These are phyloP conservation scores for Leptopilina drosophilae DNA, from an alignment of 2,888 invertebrate species.

Conservation along the genomic window DNA sequence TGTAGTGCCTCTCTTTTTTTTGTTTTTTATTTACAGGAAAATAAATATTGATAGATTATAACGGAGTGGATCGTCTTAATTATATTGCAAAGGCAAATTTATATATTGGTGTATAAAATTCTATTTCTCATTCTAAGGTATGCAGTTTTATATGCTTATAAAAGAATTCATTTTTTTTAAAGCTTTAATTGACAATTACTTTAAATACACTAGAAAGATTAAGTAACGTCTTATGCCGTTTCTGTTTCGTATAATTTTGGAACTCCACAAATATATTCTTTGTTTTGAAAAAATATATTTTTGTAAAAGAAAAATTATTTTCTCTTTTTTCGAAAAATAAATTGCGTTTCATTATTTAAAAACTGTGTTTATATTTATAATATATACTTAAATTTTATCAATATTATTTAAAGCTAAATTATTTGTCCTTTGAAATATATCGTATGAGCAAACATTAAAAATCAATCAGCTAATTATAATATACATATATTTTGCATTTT, in stretches of 20 bases:
- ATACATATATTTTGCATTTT: slow-evolving; percentile 20
- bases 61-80: slow-evolving; percentile 5
- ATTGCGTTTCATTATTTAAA: not conserved
- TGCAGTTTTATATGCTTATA: slow-evolving; percentile 25
- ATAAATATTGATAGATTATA: slow-evolving; percentile 20
- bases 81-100: slow-evolving; percentile 12
- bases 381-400: not conserved
- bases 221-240: slow-evolving; percentile 30
- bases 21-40: slow-evolving; percentile 17
- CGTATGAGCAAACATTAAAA: not conserved
- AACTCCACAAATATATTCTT: slow-evolving; percentile 1
- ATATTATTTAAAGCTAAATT: slow-evolving; percentile 8
- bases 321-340: not conserved
- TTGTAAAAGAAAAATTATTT: not conserved
- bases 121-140: slow-evolving; percentile 23
- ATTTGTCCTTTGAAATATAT: slow-evolving; percentile 16
- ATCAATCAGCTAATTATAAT: slow-evolving; percentile 1
- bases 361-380: not conserved
- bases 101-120: slow-evolving; percentile 28
- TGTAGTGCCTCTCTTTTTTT: slow-evolving; percentile 7
- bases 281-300: slow-evolving; percentile 31
- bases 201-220: not conserved
- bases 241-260: not conserved
- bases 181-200: slow-evolving; percentile 17
- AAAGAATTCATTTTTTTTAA: slow-evolving; percentile 21